Conservation (phyloP, 2,113 vertebrate genomes). For the Heloderma charlesbogerti region DNA sequence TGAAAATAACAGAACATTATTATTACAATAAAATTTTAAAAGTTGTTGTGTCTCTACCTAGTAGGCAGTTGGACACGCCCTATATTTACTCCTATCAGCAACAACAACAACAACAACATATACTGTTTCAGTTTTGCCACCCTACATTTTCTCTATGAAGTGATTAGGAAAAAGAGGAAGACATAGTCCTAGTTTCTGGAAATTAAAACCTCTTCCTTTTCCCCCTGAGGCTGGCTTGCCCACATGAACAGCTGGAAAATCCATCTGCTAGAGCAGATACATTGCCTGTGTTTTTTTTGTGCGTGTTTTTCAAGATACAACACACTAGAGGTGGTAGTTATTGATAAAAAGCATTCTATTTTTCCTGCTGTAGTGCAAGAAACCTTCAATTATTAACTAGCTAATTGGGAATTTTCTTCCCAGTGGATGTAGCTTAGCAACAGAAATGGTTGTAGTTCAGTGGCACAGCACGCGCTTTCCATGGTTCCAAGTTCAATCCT, state of each 20-base stretch:
- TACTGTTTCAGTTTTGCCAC: background rate
- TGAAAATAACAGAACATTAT: background rate
- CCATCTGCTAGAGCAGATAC: conserved; percentile 61
- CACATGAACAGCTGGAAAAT: conserved; percentile 62
- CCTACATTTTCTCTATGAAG: background rate
- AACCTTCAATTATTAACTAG: conserved; percentile 46
- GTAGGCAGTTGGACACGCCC: background rate
- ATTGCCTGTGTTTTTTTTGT: background rate
- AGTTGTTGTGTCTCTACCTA: background rate
- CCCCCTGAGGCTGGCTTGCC: conserved; percentile 25
- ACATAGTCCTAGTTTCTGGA: background rate
- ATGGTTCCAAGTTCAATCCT: background rate
- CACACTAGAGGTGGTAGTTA: conserved; percentile 55
- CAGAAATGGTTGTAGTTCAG: conserved; percentile 15
- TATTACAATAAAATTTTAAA: too few relatives aligned
- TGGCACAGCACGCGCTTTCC: background rate
- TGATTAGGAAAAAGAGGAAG: background rate
- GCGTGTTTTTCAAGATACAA: conserved; percentile 50
- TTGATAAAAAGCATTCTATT: background rate
- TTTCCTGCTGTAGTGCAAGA: conserved; percentile 3
- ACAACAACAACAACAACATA: background rate
- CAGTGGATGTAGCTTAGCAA: conserved; percentile 51
- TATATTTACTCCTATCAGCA: conserved; percentile 11
- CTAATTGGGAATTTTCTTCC: conserved; percentile 51
- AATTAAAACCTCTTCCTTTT: background rate